phyloP scores from a whole-genome alignment of 2,797 vertebrate genomes.

The Atherinosoma microstoma region DNA sequence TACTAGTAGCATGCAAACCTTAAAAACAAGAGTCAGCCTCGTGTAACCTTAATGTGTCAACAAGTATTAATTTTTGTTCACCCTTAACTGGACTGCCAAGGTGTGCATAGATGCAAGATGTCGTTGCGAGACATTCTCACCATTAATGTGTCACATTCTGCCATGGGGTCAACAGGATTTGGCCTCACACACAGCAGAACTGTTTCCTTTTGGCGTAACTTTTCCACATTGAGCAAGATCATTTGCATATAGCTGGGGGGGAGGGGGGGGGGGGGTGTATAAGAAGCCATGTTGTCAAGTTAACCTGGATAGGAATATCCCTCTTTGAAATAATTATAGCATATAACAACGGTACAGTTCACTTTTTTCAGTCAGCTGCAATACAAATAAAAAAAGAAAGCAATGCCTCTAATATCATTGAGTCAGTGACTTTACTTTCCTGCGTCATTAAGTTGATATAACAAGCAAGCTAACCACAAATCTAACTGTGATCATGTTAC shows the following conservation, averaged over 20 bases:
- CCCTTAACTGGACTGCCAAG: slow-evolving; percentile 40
- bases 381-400: too few species aligned
- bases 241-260: neutral
- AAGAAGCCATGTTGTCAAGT: neutral
- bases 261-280: too few species aligned
- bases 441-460: too few species aligned
- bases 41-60: slow-evolving; percentile 55
- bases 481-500: too few species aligned
- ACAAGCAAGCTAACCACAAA: too few species aligned
- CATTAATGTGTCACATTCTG: neutral
- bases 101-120: slow-evolving; percentile 30
- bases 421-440: too few species aligned
- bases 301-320: too few species aligned
- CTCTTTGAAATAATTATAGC: too few species aligned
- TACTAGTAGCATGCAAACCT: slow-evolving; percentile 22
- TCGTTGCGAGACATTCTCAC: slow-evolving; percentile 5
- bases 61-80: slow-evolving; percentile 41
- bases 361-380: too few species aligned
- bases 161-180: neutral
- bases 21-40: slow-evolving; percentile 48
- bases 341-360: too few species aligned
- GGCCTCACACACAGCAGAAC: neutral
- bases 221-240: neutral
- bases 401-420: too few species aligned
- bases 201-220: neutral